Evolutionary conservation across 2,797 vertebrate genomes (phyloP).

Genomic region (Smutsia gigantea): DNA sequence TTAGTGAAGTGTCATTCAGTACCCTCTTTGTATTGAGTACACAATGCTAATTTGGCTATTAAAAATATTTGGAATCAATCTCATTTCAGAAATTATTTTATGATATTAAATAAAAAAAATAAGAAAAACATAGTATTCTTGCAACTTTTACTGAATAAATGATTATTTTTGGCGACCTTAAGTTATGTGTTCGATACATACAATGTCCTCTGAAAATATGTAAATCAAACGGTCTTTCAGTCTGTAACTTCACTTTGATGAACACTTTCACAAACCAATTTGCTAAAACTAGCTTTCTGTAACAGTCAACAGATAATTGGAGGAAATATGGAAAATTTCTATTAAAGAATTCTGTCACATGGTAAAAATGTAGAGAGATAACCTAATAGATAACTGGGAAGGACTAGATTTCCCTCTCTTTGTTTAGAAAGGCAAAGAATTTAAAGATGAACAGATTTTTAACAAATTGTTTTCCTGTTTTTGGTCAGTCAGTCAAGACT

Average conservation of each 20-base stretch:
- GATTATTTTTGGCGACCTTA: background rate
- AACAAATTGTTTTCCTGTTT: background rate
- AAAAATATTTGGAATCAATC: background rate
- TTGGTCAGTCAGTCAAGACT: background rate
- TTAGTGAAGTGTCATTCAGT: background rate
- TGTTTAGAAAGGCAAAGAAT: background rate
- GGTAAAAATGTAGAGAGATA: background rate
- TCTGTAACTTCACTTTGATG: background rate
- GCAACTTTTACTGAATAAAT: background rate
- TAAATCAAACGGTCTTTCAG: background rate
- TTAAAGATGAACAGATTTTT: background rate
- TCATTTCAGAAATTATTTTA: slow-evolving; percentile 12
- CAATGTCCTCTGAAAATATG: background rate
- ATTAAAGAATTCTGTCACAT: background rate
- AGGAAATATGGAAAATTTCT: background rate
- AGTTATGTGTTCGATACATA: background rate
- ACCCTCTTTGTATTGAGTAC: background rate
- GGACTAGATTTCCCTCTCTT: background rate
- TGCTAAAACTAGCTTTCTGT: background rate
- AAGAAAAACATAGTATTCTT: background rate
- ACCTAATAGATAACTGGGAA: background rate
- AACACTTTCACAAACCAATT: background rate
- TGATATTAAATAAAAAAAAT: background rate
- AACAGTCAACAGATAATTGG: background rate
- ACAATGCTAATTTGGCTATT: background rate